Evolutionary conservation across 2,797 vertebrate species (phyloP), one percentile per base, ranked within the genome.

Genomic region (Decapterus maruadsi): DNA sequence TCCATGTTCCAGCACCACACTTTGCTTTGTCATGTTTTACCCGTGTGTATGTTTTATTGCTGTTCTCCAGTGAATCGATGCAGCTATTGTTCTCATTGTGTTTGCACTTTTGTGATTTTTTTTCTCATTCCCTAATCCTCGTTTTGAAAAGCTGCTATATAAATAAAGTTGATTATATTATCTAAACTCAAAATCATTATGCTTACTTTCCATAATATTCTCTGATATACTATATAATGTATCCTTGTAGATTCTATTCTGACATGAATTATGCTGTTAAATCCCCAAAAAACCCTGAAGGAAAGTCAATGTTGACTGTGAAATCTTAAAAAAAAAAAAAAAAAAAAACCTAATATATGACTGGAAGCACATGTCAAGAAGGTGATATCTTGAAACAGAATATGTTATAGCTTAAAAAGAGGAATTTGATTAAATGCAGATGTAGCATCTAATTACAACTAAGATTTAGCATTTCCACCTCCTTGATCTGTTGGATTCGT

Each of bases 211-310:
- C 31, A 34, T 34, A 34, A 34, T 34, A 34, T 34, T 34, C 31
- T 34, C 31, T 34, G 31, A 34, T 34, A 34, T 26, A 34, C 31
- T 34, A 34, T 34, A 34, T 34, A 34, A 34, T 34, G 6, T 34
- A 34, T 75, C 17, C 34, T 51, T 36, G 36, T 54, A 50, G 29
- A 26, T 26, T 26, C 55, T 55, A 26, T 26, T 26, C 55, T 55
- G 45, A 55, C n/a, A 29, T 20, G 38, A 72, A 75, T 76, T 43
- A 73, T 59, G 40, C 38, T 64, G 10, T 59, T 65, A 50, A 68
- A 56, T 38, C 26, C 34, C 5, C 6, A 1, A 10, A 8, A 8
- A 42, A 73, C 31, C 46, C 38, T 14, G 22, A 20, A 50, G 43
- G n/a, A 26, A 36, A 63, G n/a, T 31, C 1, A 17, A 38, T 48